These are phyloP conservation scores for Hoplias malabaricus DNA, from an alignment of 2,113 vertebrate genomes.

Conservation along the genomic window DNA sequence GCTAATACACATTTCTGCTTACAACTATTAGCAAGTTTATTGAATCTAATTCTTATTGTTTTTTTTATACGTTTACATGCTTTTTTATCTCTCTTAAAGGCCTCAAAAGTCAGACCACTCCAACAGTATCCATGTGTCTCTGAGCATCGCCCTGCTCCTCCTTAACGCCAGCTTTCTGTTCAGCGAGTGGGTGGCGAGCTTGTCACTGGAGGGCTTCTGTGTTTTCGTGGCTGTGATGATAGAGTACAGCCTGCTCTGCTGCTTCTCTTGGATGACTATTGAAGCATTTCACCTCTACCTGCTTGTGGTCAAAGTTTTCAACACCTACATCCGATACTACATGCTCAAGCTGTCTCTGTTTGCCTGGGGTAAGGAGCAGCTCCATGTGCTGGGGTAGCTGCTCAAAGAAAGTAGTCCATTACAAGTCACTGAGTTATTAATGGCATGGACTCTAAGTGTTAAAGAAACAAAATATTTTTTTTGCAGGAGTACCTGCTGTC, in stretches of 20 bases:
- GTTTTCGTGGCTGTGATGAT: constrained; percentile 59
- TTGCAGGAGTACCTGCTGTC: constrained; percentile 62
- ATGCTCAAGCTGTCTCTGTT: constrained; percentile 63
- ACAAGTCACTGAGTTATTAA: too few relatives aligned
- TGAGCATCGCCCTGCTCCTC: constrained; percentile 66
- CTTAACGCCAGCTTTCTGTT: constrained; percentile 69
- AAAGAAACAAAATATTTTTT: not conserved
- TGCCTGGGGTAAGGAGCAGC: constrained; percentile 69
- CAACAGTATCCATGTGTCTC: constrained; percentile 63
- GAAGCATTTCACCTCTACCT: constrained; percentile 73
- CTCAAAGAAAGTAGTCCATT: too few relatives aligned
- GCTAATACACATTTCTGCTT: too few relatives aligned
- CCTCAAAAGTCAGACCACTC: constrained; percentile 49
- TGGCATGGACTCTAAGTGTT: too few relatives aligned
- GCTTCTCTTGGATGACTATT: constrained; percentile 73
- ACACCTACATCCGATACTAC: constrained; percentile 67
- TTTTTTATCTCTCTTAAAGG: constrained; percentile 48
- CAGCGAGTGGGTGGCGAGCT: constrained; percentile 62
- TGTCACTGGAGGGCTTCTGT: constrained; percentile 49
- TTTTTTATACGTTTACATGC: not conserved
- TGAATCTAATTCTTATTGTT: not conserved
- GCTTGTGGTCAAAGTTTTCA: constrained; percentile 68
- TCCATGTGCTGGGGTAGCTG: not conserved
- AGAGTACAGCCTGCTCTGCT: constrained; percentile 68
- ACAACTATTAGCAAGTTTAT: too few relatives aligned